A percentile compares a stretch with the other conserved stretches of the same genome.
Conservation (phyloP, 2,113 vertebrate species). For the Leptosomus discolor region DNA sequence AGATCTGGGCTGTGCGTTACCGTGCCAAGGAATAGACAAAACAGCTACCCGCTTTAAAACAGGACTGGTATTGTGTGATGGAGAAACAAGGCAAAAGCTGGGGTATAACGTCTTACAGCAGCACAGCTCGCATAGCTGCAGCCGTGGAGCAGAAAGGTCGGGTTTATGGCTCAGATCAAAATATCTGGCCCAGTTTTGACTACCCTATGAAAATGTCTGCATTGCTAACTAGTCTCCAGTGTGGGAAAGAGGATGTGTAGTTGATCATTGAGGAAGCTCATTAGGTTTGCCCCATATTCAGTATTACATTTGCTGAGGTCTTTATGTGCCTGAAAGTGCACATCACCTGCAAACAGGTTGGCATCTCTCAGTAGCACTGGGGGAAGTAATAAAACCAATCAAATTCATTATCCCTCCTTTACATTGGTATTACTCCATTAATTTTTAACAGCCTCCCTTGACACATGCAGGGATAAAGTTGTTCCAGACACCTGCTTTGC, state of each 20-base stretch:
- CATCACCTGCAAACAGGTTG: background rate
- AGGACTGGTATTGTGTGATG: rapidly evolving
- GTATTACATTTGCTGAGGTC: background rate
- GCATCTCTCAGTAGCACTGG: background rate
- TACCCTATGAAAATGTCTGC: background rate
- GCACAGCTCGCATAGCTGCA: background rate
- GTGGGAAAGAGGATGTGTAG: background rate
- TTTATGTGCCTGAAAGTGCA: background rate
- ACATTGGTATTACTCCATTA: background rate
- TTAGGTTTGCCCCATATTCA: background rate
- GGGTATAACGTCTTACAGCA: background rate
- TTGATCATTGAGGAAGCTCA: constrained; percentile 18
- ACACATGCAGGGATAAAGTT: background rate
- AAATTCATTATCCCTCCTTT: background rate
- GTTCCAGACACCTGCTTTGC: background rate
- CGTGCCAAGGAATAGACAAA: rapidly evolving
- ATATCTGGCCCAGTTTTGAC: background rate
- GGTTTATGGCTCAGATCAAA: background rate
- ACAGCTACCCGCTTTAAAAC: background rate
- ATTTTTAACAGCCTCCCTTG: background rate
- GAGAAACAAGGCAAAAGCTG: background rate
- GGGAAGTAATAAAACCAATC: background rate
- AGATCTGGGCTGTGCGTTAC: background rate
- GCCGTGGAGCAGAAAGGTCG: rapidly evolving
- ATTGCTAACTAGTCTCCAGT: background rate